Evolutionary conservation across 2,113 vertebrate genomes (phyloP), one percentile per base, ranked within the genome.

Genomic region (Psephotus haematonotus): DNA sequence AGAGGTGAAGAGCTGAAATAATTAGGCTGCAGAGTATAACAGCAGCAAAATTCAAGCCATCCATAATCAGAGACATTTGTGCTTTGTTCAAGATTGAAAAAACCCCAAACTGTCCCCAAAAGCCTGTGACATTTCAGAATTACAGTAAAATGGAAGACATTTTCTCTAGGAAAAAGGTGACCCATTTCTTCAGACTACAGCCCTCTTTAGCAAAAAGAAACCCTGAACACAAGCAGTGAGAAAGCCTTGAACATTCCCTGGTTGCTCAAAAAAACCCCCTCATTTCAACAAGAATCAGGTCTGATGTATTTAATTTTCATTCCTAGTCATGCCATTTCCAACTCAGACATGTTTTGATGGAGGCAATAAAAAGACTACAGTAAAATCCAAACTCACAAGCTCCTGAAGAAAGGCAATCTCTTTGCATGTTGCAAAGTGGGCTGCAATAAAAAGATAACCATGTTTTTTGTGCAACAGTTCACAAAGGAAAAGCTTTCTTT

Each of bases 251-350:
- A 93, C 90, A 79, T 89, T 96, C 96, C 92, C 86, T 62, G 29
- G 82, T 85, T 90, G 77, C 81, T 92, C 74, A 53, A 93, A 93
- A 96, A 59, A n/a, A 91, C 84, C 92, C 93, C 72, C 94, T 95
- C 86, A 93, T 93, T 94, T 97, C 77, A 89, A 91, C 83, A 94
- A 91, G 94, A 95, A 94, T 94, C 83, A 91, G 92, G 72, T 96
- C 85, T 95, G 93, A 96, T 95, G 94, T 96, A 96, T 97, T 97
- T 96, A 96, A 95, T 96, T 96, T 96, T 96, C 96, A 93, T 93
- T 93, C 88, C 81, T 84, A 97, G 91, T 94, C 96, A 92, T 96
- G 92, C 92, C 92, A 63, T 93, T 97, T 96, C 91, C 86, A 96
- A 84, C 94, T 92, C 93, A 96, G 91, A 82, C 88, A 89, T 93